These are phyloP conservation scores for Periplaneta americana DNA, from an alignment of 1,140 invertebrate genomes.

Conservation along the genomic window DNA sequence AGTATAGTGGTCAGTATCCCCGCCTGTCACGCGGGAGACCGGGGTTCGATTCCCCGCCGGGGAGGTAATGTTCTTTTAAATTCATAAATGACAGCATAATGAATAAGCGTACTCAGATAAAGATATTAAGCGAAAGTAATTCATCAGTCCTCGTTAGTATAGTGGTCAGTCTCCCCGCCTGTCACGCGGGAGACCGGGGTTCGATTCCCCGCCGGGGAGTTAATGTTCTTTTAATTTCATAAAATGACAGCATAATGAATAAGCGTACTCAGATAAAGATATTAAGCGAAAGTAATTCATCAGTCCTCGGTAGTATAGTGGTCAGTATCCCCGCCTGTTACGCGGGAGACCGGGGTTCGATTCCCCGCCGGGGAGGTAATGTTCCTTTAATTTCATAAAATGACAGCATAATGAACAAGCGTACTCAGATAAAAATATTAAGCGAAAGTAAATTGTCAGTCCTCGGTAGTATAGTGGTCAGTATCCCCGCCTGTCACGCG, in stretches of 20 bases:
- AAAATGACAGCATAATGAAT: no score
- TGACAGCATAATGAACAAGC: no score
- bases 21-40: slow-evolving; percentile 20
- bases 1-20: slow-evolving; percentile 20
- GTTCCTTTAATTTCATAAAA: no score
- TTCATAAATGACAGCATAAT: no score
- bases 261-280: no score
- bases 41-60: slow-evolving; percentile 20
- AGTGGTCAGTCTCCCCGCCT: slow-evolving; percentile 20
- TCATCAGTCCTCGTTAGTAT: slow-evolving; percentile 19
- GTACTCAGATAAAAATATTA: no score
- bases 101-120: no score
- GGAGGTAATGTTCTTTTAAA: neutral
- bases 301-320: slow-evolving; percentile 18
- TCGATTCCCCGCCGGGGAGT: slow-evolving; percentile 19
- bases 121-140: no score
- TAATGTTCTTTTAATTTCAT: neutral
- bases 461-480: slow-evolving; percentile 20
- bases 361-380: slow-evolving; percentile 17
- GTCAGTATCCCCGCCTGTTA: slow-evolving; percentile 17
- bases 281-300: no score
- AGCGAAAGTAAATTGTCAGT: no score
- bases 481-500: slow-evolving; percentile 20
- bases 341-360: slow-evolving; percentile 18
- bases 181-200: slow-evolving; percentile 20